Evolutionary conservation across 2,113 vertebrate species (phyloP), one percentile per base, ranked within the genome.

Genomic region (Scopus umbretta): DNA sequence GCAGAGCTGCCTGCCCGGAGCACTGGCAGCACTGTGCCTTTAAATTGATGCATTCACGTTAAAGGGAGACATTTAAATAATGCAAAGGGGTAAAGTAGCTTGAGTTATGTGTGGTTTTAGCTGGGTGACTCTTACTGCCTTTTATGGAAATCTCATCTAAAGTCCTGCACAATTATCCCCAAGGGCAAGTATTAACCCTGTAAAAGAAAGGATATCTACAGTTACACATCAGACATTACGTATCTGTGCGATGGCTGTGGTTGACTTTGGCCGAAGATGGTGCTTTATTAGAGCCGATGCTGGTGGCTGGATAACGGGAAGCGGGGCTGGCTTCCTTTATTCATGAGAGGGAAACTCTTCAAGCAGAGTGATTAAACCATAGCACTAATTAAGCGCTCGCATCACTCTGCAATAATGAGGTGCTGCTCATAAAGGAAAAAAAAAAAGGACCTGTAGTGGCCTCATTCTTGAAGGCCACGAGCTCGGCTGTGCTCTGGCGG

Each of bases 61-160:
- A 94, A 79, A 87, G 83, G 62, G 70, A 95, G 92, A 78, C 76
- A 88, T 96, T 97, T 97, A 94, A 97, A 97, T 97, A 96, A 97
- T 97, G 94, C 94, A 97, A 95, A 97, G 92, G 79, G 89, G 87
- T 94, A 96, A 95, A 97, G 92, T 82, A 88, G 92, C 94, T 86
- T 93, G 92, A 97, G 92, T 93, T 96, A 95, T 96, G 78, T 93
- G 94, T 95, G 94, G 94, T 93, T 97, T 89, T 93, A 92, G 93
- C 82, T 96, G 95, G 90, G 82, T 97, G 97, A 81, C 85, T 94
- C 95, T 96, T 91, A 15, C 66, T 86, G 94, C 94, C 96, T 96
- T 97, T 96, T 97, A 97, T 95, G 92, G 94, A 91, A 94, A 96
- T 96, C 89, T 89, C 82, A 96, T 96, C 94, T 94, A 18, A 95